Conservation (phyloP, 2,797 vertebrate species). For the Chromis chromis region DNA sequence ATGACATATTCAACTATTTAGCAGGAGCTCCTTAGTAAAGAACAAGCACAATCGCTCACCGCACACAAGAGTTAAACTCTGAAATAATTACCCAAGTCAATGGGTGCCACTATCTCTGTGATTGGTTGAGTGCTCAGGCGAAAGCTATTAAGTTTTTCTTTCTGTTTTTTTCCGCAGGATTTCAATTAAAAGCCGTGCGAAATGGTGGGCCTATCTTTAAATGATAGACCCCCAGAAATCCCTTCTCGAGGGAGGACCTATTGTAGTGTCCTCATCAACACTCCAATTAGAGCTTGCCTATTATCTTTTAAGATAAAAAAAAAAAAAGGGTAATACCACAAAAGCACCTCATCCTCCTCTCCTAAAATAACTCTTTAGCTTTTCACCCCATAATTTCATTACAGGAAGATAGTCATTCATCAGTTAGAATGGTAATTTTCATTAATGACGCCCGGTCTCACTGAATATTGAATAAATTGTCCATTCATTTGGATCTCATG, state of each 20-base stretch:
- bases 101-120: constrained; percentile 79
- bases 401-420: constrained; percentile 79
- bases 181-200: constrained; percentile 83
- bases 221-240: constrained; percentile 75
- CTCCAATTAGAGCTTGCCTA: constrained; percentile 81
- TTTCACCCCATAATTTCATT: constrained; percentile 83
- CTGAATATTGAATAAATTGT: constrained; percentile 74
- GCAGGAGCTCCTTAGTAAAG: constrained; percentile 51
- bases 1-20: constrained; percentile 52
- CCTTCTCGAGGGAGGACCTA: constrained; percentile 75
- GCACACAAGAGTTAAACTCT: constrained; percentile 76
- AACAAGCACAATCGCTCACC: constrained; percentile 58
- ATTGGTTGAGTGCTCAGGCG: constrained; percentile 82
- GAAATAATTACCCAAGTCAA: constrained; percentile 85
- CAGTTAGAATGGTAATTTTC: constrained; percentile 80
- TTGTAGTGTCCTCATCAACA: constrained; percentile 82
- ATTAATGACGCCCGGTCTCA: constrained; percentile 70
- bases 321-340: constrained; percentile 75
- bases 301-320: constrained; percentile 81
- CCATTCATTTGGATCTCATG: constrained; percentile 68
- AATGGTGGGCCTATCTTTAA: constrained; percentile 77
- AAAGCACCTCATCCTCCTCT: constrained; percentile 73
- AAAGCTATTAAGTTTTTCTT: constrained; percentile 81
- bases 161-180: constrained; percentile 61
- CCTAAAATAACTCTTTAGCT: constrained; percentile 78